These are phyloP conservation scores for Sebastes nivosus DNA, from an alignment of 2,797 vertebrate species.

Conservation along the genomic window DNA sequence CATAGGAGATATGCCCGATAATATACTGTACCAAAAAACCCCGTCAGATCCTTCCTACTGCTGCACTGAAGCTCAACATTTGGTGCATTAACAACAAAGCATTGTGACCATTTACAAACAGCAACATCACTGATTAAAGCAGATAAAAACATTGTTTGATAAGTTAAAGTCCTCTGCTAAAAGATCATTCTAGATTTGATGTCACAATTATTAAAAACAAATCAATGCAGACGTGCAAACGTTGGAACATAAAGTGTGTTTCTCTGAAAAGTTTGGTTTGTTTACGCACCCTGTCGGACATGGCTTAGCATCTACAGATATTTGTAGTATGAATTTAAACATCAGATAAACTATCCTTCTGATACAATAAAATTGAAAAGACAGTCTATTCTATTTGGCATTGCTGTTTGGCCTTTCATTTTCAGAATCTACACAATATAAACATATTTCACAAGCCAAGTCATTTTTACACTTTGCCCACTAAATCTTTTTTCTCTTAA, in stretches of 20 bases:
- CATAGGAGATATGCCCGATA: neutral
- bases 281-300: constrained; percentile 29
- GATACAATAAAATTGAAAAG: neutral
- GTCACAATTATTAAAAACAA: constrained; percentile 32
- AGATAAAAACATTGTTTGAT: neutral
- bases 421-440: constrained; percentile 3
- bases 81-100: neutral
- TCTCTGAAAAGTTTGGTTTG: constrained; percentile 39
- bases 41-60: neutral
- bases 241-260: constrained; percentile 13
- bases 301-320: constrained; percentile 56
- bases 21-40: neutral
- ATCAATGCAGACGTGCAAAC: constrained; percentile 8
- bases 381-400: constrained; percentile 32
- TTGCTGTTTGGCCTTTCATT: constrained; percentile 12
- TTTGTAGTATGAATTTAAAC: constrained; percentile 31
- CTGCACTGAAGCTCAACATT: neutral
- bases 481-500: neutral
- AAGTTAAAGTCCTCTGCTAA: constrained; percentile 8
- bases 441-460: neutral
- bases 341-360: constrained; percentile 14
- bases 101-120: constrained; percentile 8
- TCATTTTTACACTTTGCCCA: neutral
- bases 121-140: constrained; percentile 1
- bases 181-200: constrained; percentile 11